These are phyloP conservation scores for Rotaria magnacalcarata DNA, from an alignment of 2,888 invertebrate genomes.

Conservation along the genomic window DNA sequence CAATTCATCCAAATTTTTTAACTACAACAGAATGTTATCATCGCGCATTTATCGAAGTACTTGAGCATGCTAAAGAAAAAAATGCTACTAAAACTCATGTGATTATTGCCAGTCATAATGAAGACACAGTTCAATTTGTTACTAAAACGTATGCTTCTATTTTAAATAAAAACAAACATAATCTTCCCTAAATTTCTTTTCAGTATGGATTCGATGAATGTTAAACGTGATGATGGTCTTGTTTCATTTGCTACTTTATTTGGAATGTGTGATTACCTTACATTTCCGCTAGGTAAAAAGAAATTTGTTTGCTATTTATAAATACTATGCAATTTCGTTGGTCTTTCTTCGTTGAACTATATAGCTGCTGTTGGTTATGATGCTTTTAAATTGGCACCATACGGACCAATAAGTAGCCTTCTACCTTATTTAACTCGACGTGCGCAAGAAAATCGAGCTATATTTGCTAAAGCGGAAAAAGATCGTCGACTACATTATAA, in stretches of 20 bases:
- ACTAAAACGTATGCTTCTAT: constrained; percentile 70
- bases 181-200: constrained; percentile 44
- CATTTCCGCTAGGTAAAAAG: constrained; percentile 64
- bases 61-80: constrained; percentile 54
- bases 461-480: constrained; percentile 83
- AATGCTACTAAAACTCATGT: constrained; percentile 63
- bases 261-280: constrained; percentile 99
- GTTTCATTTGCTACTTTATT: constrained; percentile 97
- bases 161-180: not conserved
- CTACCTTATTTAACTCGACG: constrained; percentile 91
- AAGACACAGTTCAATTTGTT: constrained; percentile 90
- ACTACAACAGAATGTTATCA: constrained; percentile 92
- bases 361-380: constrained; percentile 93
- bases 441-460: constrained; percentile 90
- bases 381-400: constrained; percentile 97
- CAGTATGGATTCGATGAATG: constrained; percentile 84
- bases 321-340: too few relatives aligned
- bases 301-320: not conserved
- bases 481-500: constrained; percentile 62
- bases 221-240: constrained; percentile 84
- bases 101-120: constrained; percentile 98
- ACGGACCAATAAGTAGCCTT: constrained; percentile 94
- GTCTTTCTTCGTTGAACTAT: too few relatives aligned
- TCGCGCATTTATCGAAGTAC: constrained; percentile 58
- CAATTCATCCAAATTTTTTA: constrained; percentile 81